Percentiles rank a stretch among this genome's conserved stretches.
phyloP scores from a whole-genome alignment of 2,888 invertebrate genomes.

The Calliphora vomitoria region DNA sequence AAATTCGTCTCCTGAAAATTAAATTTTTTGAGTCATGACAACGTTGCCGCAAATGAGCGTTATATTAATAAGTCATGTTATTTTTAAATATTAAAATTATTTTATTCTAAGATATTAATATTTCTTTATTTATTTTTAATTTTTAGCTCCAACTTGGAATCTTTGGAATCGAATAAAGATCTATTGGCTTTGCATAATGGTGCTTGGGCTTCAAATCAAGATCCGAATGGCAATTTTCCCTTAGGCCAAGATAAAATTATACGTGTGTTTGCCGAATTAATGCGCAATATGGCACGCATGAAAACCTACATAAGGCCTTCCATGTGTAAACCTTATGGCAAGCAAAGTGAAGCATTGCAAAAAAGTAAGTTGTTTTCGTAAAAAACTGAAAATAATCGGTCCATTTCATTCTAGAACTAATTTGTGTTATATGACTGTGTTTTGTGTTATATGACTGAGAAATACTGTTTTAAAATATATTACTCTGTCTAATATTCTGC shows the following conservation, averaged over 20 bases:
- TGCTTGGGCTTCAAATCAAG: constrained; percentile 86
- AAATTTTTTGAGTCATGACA: too few species aligned
- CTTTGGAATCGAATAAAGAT: constrained; percentile 87
- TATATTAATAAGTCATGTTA: too few species aligned
- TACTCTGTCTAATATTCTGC: too few species aligned
- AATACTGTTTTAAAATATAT: too few species aligned
- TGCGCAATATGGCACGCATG: constrained; percentile 95
- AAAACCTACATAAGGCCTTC: constrained; percentile 94
- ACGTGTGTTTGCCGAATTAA: constrained; percentile 92
- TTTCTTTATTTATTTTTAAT: neutral
- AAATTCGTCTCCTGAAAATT: too few species aligned
- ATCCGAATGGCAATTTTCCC: constrained; percentile 81
- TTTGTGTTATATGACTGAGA: neutral
- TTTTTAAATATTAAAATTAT: too few species aligned
- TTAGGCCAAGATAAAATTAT: constrained; percentile 94
- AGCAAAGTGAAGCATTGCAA: constrained; percentile 94
- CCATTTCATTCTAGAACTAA: neutral
- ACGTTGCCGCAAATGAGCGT: too few species aligned
- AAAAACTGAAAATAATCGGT: neutral
- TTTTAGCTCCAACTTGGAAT: constrained; percentile 83
- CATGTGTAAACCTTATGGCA: constrained; percentile 96
- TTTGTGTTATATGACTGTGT: neutral
- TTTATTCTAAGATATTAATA: too few species aligned
- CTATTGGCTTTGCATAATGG: constrained; percentile 89
- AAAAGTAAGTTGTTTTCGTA: constrained; percentile 88